phyloP scores from a whole-genome alignment of 1,140 invertebrate genomes.

The Drosophila hydei region DNA sequence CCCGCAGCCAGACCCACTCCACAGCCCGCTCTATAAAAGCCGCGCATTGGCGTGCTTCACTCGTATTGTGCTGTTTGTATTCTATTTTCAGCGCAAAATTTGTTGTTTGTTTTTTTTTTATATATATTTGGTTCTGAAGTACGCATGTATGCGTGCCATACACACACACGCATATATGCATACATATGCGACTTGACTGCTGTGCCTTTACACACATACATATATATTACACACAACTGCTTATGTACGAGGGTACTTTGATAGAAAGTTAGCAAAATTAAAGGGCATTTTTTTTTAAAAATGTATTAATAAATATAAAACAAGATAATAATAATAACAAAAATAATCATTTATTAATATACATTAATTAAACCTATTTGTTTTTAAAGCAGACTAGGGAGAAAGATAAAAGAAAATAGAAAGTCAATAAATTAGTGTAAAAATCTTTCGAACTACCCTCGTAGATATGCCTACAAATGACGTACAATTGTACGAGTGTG shows the following conservation, averaged over 20 bases:
- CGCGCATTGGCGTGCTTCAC: conserved; percentile 35
- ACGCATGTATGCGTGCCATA: background rate
- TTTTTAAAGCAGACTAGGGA: too few relatives aligned
- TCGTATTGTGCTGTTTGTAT: conserved; percentile 64
- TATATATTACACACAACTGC: conserved; percentile 1
- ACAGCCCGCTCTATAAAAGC: background rate
- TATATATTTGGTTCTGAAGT: conserved; percentile 5
- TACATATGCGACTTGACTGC: conserved; percentile 5
- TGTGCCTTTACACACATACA: conserved; percentile 13
- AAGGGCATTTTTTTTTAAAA: too few relatives aligned
- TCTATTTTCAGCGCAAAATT: conserved; percentile 74
- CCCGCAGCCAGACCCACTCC: background rate
- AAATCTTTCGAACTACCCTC: too few relatives aligned
- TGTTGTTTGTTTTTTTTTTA: conserved; percentile 73
- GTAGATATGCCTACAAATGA: conserved; percentile 3
- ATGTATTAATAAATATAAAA: too few relatives aligned
- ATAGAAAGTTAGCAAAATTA: too few relatives aligned
- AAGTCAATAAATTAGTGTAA: too few relatives aligned
- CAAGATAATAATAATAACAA: too few relatives aligned
- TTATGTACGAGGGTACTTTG: too few relatives aligned
- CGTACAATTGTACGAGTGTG: conserved; percentile 12
- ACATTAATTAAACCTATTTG: too few relatives aligned
- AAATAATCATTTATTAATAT: too few relatives aligned
- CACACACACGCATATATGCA: background rate
- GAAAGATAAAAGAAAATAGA: too few relatives aligned